Percentiles rank a stretch among this genome's conserved stretches.
Evolutionary conservation across 2,888 invertebrate species (phyloP).

Genomic region (Ophion ventricosus): DNA sequence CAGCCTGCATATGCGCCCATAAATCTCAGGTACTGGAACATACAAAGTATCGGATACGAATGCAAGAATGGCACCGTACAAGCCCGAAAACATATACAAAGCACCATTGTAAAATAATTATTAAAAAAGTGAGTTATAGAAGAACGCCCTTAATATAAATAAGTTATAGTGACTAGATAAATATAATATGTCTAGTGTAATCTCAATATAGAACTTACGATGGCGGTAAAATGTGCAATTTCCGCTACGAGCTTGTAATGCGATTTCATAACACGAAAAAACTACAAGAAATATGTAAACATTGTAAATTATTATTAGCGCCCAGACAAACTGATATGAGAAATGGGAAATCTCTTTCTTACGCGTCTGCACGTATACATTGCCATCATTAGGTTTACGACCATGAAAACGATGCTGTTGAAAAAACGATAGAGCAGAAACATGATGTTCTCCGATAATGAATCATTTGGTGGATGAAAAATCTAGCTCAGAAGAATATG

Average conservation of each 20-base stretch:
- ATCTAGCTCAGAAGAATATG: slow-evolving; percentile 14
- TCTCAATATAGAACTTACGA: slow-evolving; percentile 70
- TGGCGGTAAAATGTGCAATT: slow-evolving; percentile 72
- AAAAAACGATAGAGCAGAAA: slow-evolving; percentile 72
- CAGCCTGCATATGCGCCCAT: not conserved
- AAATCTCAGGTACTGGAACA: not conserved
- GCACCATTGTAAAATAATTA: not conserved
- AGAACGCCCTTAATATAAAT: not conserved
- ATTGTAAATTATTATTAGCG: not conserved
- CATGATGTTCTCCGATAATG: slow-evolving; percentile 65
- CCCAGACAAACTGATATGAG: not conserved
- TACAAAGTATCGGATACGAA: not conserved
- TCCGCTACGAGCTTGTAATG: slow-evolving; percentile 75
- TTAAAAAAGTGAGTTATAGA: not conserved
- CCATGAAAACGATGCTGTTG: slow-evolving; percentile 73
- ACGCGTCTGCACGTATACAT: slow-evolving; percentile 75
- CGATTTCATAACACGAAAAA: slow-evolving; percentile 72
- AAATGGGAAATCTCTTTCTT: slow-evolving; percentile 59
- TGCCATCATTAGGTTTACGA: slow-evolving; percentile 71
- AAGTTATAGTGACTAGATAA: not conserved
- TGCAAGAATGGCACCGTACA: not conserved
- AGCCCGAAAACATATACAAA: not conserved
- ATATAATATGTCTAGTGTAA: not conserved
- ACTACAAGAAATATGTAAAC: slow-evolving; percentile 66
- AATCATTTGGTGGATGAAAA: not conserved